Conservation (phyloP, 2,888 invertebrate species). For the Apamea sordens region DNA sequence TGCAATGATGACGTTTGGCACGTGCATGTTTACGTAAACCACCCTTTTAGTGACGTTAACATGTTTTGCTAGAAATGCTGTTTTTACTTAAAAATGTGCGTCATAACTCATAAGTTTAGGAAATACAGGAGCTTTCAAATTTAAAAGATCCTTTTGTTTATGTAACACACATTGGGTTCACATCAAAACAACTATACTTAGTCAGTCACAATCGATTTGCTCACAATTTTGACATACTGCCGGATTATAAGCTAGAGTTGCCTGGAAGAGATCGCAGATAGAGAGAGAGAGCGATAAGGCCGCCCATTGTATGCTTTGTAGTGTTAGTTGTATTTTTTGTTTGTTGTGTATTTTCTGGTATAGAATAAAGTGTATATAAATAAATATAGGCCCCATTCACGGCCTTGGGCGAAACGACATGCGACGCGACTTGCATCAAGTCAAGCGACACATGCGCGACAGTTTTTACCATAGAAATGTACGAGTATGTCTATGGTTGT, state of each 20-base stretch:
- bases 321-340: no score
- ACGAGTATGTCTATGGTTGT: no score
- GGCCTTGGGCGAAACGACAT: background rate
- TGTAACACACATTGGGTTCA: background rate
- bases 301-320: no score
- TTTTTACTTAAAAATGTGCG: background rate
- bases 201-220: background rate
- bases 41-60: constrained; percentile 9
- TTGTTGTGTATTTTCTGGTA: no score
- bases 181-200: background rate
- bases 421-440: background rate
- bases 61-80: background rate
- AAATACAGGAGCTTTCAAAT: background rate
- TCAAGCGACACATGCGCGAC: background rate
- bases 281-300: no score
- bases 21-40: constrained; percentile 17
- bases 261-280: no score
- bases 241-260: background rate
- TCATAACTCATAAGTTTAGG: background rate
- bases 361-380: no score
- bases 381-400: background rate
- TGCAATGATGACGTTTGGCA: constrained; percentile 27
- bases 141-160: background rate
- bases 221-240: background rate
- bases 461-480: no score